Conservation (phyloP, 2,113 vertebrate genomes). For the Phrynocephalus versicolor region DNA sequence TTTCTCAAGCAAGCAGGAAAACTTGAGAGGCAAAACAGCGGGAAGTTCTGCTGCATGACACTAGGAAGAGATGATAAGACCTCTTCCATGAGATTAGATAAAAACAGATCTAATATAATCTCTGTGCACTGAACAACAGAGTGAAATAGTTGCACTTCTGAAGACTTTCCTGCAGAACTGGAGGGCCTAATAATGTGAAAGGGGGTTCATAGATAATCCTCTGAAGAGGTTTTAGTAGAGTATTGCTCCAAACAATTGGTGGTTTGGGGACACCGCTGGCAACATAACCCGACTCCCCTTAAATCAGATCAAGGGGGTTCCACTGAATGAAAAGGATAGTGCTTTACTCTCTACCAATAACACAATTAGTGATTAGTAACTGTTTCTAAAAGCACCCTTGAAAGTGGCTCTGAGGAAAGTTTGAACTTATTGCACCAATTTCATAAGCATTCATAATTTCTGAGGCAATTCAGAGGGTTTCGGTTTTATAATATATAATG, state of each 20-base stretch:
- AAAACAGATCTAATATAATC: too few relatives aligned
- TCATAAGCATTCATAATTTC: background rate
- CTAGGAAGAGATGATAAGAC: background rate
- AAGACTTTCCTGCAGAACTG: background rate
- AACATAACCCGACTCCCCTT: background rate
- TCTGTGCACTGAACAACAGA: background rate
- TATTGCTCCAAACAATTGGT: background rate
- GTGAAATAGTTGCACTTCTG: background rate
- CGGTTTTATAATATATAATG: background rate
- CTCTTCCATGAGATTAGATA: too few relatives aligned
- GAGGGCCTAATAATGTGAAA: background rate
- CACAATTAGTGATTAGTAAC: background rate
- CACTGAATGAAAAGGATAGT: background rate
- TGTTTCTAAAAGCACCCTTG: background rate
- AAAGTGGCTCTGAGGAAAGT: background rate
- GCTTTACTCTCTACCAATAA: background rate
- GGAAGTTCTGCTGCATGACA: background rate
- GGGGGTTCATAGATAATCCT: background rate
- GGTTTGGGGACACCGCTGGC: background rate
- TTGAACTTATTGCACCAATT: background rate
- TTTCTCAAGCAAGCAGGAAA: too few relatives aligned
- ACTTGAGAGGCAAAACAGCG: background rate
- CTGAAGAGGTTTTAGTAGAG: background rate
- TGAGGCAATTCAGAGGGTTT: background rate
- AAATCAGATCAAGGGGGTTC: background rate